Evolutionary conservation across 2,797 vertebrate species (phyloP).

Genomic region (Catharus ustulatus): DNA sequence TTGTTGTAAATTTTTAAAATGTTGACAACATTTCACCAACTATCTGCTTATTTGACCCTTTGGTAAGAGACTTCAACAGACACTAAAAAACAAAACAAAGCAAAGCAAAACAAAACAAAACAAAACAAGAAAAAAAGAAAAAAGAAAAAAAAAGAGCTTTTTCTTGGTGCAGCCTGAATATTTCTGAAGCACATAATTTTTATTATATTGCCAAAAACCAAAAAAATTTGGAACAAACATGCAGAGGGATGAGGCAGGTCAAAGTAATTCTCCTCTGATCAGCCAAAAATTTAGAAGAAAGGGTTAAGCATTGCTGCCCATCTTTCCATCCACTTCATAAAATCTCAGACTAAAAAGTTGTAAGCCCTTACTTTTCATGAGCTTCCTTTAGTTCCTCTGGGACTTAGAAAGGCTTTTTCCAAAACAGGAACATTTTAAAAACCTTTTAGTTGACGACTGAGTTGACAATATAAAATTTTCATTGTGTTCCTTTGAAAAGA

Average conservation of each 20-base stretch:
- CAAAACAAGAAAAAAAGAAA: no score
- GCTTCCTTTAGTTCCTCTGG: not conserved
- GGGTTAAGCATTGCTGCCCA: not conserved
- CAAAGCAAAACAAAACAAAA: not conserved
- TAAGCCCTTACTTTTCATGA: not conserved
- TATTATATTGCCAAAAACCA: not conserved
- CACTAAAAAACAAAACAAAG: not conserved
- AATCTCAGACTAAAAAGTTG: not conserved
- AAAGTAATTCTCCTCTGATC: not conserved
- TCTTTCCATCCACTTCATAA: not conserved
- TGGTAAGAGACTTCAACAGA: not conserved
- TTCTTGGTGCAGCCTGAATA: not conserved
- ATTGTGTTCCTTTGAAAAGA: not conserved
- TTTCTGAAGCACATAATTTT: not conserved
- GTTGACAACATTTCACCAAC: not conserved
- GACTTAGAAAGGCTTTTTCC: not conserved
- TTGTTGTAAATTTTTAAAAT: not conserved
- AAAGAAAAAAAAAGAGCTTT: not conserved
- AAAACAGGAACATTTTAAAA: constrained; percentile 10
- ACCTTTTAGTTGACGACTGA: not conserved
- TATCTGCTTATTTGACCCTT: not conserved
- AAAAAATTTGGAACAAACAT: rapidly evolving
- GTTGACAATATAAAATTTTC: not conserved
- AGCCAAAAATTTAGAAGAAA: not conserved
- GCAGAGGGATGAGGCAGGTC: not conserved